Conservation (phyloP, 2,888 invertebrate genomes). For the Willowsia nigromaculata region DNA sequence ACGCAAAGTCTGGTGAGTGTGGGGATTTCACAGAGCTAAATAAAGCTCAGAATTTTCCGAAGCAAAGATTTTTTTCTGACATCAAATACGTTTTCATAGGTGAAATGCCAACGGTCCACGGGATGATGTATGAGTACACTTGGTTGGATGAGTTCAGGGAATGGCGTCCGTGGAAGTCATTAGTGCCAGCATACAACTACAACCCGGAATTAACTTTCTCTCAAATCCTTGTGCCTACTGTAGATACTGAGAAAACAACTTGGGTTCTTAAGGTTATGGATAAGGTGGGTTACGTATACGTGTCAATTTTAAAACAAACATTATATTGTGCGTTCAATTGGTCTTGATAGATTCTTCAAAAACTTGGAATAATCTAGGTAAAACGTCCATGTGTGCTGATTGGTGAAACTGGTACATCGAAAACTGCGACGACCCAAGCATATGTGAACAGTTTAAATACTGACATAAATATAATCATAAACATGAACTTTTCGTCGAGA, state of each 20-base stretch:
- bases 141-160: conserved; percentile 85
- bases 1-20: conserved; percentile 66
- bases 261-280: conserved; percentile 90
- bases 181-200: conserved; percentile 89
- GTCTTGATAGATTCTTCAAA: too few species aligned
- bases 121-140: conserved; percentile 91
- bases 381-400: conserved; percentile 90
- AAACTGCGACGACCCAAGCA: conserved; percentile 92
- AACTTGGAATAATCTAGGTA: conserved; percentile 78
- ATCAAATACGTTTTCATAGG: conserved; percentile 81
- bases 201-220: conserved; percentile 86
- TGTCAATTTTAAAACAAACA: too few species aligned
- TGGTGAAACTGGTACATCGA: conserved; percentile 95
- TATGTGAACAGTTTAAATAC: conserved; percentile 87
- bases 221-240: conserved; percentile 93
- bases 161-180: conserved; percentile 93
- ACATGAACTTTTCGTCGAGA: conserved; percentile 94
- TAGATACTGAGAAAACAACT: conserved; percentile 90
- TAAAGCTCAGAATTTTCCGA: too few species aligned
- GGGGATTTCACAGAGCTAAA: not conserved
- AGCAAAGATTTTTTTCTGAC: too few species aligned
- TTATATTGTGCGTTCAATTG: too few species aligned
- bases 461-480: conserved; percentile 86
- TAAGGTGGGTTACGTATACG: conserved; percentile 82
- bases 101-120: conserved; percentile 87